A percentile compares a stretch with the other conserved stretches of the same genome.
Conservation (phyloP, 2,113 vertebrate genomes). For the Rutilus rutilus region DNA sequence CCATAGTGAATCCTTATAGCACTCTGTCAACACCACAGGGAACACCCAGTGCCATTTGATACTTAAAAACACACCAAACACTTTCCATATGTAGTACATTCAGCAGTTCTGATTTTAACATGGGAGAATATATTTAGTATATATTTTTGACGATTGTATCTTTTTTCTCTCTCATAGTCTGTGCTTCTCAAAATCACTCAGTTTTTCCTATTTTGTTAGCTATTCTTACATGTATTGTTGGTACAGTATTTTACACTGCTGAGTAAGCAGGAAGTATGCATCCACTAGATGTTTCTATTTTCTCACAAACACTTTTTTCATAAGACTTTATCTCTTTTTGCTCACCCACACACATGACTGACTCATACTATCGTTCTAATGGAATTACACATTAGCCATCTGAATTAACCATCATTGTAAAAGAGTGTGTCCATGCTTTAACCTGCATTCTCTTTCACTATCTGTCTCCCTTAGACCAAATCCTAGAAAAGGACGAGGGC, state of each 20-base stretch:
- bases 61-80: constrained; percentile 6
- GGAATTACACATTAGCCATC: neutral
- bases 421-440: constrained; percentile 21
- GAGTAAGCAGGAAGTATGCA: constrained; percentile 4
- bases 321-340: constrained; percentile 47
- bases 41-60: constrained; percentile 48
- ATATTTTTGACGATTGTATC: neutral
- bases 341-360: neutral
- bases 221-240: neutral
- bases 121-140: neutral
- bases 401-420: constrained; percentile 8
- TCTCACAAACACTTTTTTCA: constrained; percentile 41
- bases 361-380: constrained; percentile 45
- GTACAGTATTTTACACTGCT: neutral
- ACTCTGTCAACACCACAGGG: constrained; percentile 46
- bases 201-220: neutral
- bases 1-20: constrained; percentile 50
- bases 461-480: constrained; percentile 81
- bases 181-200: neutral
- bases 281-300: constrained; percentile 45
- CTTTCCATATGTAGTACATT: neutral
- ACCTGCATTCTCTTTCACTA: neutral
- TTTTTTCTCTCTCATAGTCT: neutral
- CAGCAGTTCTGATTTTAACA: neutral
- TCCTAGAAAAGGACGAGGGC: constrained; percentile 95